Conservation (phyloP, 2,797 vertebrate genomes). For the Pseudopleuronectes americanus region DNA sequence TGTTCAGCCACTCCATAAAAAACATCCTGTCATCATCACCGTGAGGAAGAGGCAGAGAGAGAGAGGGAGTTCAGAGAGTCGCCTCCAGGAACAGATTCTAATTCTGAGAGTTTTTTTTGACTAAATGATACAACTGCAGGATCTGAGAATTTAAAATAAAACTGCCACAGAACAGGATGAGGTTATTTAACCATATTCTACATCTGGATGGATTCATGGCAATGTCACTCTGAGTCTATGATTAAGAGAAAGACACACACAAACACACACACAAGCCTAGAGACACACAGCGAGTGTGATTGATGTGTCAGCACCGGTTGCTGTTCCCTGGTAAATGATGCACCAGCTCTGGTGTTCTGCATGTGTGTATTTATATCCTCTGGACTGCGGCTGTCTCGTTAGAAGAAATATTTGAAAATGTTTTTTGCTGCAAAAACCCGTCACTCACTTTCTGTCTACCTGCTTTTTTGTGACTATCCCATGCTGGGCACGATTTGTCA, state of each 20-base stretch:
- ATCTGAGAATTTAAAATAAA: background rate
- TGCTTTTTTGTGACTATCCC: conserved; percentile 31
- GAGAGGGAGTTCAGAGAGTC: background rate
- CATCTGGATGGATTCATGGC: no score
- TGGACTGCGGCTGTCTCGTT: conserved; percentile 16
- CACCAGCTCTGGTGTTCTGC: background rate
- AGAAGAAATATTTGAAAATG: conserved; percentile 18
- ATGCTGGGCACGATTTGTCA: conserved; percentile 35
- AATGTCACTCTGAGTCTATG: no score
- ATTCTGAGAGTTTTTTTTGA: conserved; percentile 17
- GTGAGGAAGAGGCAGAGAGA: conserved; percentile 27
- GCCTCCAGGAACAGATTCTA: conserved; percentile 31
- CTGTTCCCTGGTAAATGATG: conserved; percentile 8
- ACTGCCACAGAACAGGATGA: background rate
- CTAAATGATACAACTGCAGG: conserved; percentile 3
- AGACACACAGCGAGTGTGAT: background rate
- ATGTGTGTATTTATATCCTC: background rate
- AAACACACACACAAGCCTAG: background rate
- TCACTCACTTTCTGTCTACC: conserved; percentile 21
- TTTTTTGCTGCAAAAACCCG: background rate
- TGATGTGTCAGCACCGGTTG: background rate
- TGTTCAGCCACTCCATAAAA: conserved; percentile 22
- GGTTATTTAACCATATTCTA: background rate
- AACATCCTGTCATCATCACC: conserved; percentile 32
- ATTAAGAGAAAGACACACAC: background rate